phyloP scores from a whole-genome alignment of 92 coral and sea anemone species.

The Epizoanthus stellaris region DNA sequence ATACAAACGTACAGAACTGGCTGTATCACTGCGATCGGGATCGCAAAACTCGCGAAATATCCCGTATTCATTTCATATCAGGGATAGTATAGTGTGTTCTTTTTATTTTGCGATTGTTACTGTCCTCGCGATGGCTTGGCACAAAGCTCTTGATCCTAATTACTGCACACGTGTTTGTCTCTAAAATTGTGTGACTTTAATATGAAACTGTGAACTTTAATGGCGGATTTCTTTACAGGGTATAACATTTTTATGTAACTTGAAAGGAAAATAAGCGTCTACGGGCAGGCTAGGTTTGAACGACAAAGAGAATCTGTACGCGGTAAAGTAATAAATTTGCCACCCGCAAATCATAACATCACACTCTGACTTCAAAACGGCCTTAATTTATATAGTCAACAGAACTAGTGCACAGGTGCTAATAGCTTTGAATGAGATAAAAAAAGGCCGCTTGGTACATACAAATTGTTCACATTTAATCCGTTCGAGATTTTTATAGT shows the following conservation, averaged over 20 bases:
- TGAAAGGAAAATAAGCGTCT: no score
- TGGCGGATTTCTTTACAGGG: no score
- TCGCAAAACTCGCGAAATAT: background rate
- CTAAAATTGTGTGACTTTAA: no score
- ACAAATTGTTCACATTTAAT: background rate
- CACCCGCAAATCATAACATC: background rate
- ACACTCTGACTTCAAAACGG: background rate
- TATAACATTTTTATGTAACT: no score
- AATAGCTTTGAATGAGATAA: background rate
- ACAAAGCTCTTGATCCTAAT: no score
- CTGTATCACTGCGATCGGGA: no score
- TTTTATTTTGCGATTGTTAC: no score
- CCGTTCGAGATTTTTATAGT: background rate
- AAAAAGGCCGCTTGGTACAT: background rate
- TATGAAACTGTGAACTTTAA: no score
- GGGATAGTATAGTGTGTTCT: background rate
- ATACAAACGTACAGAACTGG: no score
- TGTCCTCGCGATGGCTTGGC: no score
- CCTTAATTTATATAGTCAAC: background rate
- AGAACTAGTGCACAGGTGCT: background rate
- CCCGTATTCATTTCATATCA: constrained; percentile 14
- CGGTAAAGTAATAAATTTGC: background rate
- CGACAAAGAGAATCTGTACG: background rate
- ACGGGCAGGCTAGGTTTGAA: background rate
- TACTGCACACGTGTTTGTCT: no score